phyloP scores from a whole-genome alignment of 1,140 invertebrate genomes.

The Protaetia brevitarsis region DNA sequence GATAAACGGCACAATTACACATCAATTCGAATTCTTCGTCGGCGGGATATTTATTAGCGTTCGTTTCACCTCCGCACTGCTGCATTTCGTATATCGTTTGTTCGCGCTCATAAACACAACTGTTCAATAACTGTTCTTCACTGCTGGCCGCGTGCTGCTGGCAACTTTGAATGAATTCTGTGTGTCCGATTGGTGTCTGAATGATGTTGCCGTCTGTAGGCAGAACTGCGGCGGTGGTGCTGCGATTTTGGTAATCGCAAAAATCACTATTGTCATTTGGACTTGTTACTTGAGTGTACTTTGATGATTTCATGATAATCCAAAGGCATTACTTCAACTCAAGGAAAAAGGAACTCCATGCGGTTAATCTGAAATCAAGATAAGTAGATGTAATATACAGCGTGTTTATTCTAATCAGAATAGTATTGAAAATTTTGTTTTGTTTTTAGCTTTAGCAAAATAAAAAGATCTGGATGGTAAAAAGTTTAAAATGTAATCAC shows the following conservation, averaged over 20 bases:
- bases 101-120: slow-evolving; percentile 29
- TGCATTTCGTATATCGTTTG: slow-evolving; percentile 29
- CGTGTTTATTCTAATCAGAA: no score
- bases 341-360: no score
- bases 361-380: no score
- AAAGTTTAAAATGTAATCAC: no score
- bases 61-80: slow-evolving; percentile 26
- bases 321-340: no score
- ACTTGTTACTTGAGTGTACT: slow-evolving; percentile 43
- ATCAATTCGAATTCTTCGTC: slow-evolving; percentile 35
- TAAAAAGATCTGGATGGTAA: no score
- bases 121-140: slow-evolving; percentile 39
- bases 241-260: slow-evolving; percentile 42
- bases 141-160: slow-evolving; percentile 37
- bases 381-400: no score
- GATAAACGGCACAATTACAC: slow-evolving; percentile 39
- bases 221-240: slow-evolving; percentile 28
- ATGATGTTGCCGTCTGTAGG: slow-evolving; percentile 33
- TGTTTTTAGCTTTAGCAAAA: no score
- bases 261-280: slow-evolving; percentile 42
- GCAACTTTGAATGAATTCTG: slow-evolving; percentile 31
- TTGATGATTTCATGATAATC: slow-evolving; percentile 40
- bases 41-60: slow-evolving; percentile 29
- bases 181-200: slow-evolving; percentile 30
- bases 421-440: no score